Percentiles rank a stretch among this genome's conserved stretches.
phyloP scores from a whole-genome alignment of 2,113 vertebrate genomes.

The Jacana jacana region DNA sequence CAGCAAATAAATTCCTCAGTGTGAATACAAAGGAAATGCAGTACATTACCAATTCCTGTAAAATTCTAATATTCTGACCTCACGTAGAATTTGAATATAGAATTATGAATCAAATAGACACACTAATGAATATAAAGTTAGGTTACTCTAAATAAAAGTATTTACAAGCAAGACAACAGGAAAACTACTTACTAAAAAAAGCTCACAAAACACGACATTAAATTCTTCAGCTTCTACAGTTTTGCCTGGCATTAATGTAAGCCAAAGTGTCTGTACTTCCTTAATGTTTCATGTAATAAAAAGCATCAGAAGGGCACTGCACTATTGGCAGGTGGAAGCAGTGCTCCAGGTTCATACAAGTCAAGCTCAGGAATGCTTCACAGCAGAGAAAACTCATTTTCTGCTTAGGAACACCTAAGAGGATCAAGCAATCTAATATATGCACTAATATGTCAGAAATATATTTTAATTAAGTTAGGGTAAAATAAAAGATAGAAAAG shows the following conservation, averaged over 20 bases:
- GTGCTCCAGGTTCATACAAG: not conserved
- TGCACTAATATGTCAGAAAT: not conserved
- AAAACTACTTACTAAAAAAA: not conserved
- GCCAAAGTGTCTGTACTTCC: not conserved
- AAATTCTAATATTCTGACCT: not conserved
- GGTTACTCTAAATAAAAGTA: not conserved
- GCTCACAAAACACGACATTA: not conserved
- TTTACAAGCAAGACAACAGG: not conserved
- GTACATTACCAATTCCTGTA: not conserved
- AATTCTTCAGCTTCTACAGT: not conserved
- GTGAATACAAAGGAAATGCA: not conserved
- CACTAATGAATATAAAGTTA: not conserved
- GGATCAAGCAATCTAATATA: not conserved
- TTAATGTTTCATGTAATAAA: not conserved
- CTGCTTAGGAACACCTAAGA: not conserved
- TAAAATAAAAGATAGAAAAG: not conserved
- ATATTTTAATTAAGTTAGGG: not conserved
- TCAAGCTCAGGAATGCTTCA: not conserved
- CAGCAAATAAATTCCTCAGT: not conserved
- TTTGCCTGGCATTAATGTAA: not conserved
- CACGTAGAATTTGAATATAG: slow-evolving; percentile 6
- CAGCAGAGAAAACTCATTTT: not conserved
- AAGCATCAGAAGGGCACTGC: not conserved
- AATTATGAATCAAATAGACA: slow-evolving; percentile 60
- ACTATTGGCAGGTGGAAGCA: not conserved